These are phyloP conservation scores for Drosophila rhopaloa DNA, from an alignment of 1,140 invertebrate species.

Conservation along the genomic window DNA sequence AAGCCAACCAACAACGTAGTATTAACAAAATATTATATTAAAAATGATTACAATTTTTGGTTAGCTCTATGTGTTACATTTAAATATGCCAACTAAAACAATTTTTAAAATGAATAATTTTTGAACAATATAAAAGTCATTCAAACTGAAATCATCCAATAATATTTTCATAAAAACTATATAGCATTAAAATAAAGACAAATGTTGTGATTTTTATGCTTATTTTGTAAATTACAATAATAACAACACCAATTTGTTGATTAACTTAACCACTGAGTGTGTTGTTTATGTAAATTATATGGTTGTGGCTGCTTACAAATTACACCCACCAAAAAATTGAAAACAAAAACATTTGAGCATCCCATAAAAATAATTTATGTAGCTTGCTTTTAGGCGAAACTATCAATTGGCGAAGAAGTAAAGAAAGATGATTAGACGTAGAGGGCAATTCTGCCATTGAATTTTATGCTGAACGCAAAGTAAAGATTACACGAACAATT, in stretches of 20 bases:
- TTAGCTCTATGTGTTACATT: no score
- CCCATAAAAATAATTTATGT: constrained; percentile 71
- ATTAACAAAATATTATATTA: no score
- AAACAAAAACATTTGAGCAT: constrained; percentile 70
- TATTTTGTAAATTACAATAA: neutral
- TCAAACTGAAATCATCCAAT: no score
- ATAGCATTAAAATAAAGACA: no score
- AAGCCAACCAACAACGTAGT: no score
- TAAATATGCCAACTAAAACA: no score
- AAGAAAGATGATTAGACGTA: constrained; percentile 13
- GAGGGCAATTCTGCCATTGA: constrained; percentile 47
- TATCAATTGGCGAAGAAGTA: constrained; percentile 23
- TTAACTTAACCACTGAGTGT: neutral
- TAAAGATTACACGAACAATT: constrained; percentile 67
- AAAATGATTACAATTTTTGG: no score
- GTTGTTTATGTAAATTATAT: constrained; percentile 15
- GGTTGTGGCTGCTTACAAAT: constrained; percentile 10
- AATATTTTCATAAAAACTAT: no score
- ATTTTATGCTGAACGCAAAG: constrained; percentile 57
- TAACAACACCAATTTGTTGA: neutral
- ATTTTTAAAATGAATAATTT: no score
- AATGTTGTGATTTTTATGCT: no score
- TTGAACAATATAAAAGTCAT: no score
- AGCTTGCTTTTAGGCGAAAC: constrained; percentile 69
- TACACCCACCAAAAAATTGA: constrained; percentile 34